Evolutionary conservation across 2,113 vertebrate genomes (phyloP), one percentile per base, ranked within the genome.

Genomic region (Chloropsis hardwickii): DNA sequence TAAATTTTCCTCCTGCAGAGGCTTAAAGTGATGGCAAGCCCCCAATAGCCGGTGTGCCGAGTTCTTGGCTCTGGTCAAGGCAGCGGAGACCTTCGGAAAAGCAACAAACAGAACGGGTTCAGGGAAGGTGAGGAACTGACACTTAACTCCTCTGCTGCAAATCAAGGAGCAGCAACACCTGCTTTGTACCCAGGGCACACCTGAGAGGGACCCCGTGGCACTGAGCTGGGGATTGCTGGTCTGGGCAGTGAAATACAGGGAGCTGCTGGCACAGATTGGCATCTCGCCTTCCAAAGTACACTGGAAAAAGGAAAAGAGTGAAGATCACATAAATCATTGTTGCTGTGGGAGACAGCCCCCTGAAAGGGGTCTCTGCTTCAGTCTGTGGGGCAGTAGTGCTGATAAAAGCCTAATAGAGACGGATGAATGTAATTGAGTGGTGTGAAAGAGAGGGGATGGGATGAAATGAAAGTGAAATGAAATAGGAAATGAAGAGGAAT

Each of bases 401-500:
- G 82, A 67, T 76, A 72, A 81, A 91, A 69, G 61, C 77, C 48
- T 87, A 72, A 92, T 56, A 92, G 88, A 94, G 96, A 95, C 6
- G 18, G 92, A 96, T 90, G 79, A 78, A 96, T 71, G 84, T 44
- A 93, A 92, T 83, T 71, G 93, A 80, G n/a, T 20, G 20, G 37
- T 78, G 21, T 92, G 88, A 92, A 93, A 94, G 56, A 83, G 70
- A 90, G 47, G 47, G 48, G 44, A 44, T 48, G 82, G 82, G 82
- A 67, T 67, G 58, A 94, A 94, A 91, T 79, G 73, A 18, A 89
- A 95, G 74, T 81, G 65, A 91, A 92, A 96, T 94, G 33, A 78
- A 93, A 93, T 14, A 84, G 57, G 45, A 95, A 92, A 94, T 85
- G 37, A 96, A 92, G 76, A 96, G 72, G 53, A 89, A 94, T 95